A percentile compares a stretch with the other conserved stretches of the same genome.
Conservation (phyloP, 2,888 invertebrate genomes). For the Argyresthia albistria region DNA sequence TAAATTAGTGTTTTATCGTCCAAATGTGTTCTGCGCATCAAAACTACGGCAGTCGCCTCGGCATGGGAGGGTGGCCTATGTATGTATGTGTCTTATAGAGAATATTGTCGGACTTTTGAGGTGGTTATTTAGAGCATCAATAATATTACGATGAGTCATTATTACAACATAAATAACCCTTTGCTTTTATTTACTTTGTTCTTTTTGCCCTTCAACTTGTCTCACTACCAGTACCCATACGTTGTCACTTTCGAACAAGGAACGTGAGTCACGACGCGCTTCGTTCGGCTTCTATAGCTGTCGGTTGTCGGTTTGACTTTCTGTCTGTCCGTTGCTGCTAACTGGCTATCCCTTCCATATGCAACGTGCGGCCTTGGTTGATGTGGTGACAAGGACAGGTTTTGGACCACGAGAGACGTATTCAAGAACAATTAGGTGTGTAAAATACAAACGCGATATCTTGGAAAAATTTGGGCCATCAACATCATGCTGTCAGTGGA, state of each 20-base stretch:
- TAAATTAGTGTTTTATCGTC: too few species aligned
- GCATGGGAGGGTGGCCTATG: too few species aligned
- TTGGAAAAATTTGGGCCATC: too few species aligned
- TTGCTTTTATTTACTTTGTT: not conserved
- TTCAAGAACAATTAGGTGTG: not conserved
- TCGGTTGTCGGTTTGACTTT: not conserved
- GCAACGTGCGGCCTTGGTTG: not conserved
- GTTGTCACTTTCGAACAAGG: conserved; percentile 50
- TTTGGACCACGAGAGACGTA: not conserved
- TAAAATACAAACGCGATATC: too few species aligned
- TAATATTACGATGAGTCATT: too few species aligned
- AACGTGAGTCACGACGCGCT: conserved; percentile 40
- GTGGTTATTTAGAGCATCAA: too few species aligned
- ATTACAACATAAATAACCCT: too few species aligned
- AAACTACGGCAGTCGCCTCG: too few species aligned
- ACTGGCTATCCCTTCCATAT: not conserved
- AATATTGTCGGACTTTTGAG: too few species aligned
- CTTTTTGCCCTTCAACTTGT: not conserved
- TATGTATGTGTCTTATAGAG: too few species aligned
- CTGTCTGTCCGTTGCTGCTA: not conserved
- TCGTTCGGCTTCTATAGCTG: not conserved
- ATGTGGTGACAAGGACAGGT: not conserved
- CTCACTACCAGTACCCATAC: conserved; percentile 22
- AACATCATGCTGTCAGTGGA: too few species aligned
- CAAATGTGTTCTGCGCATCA: too few species aligned